These are phyloP conservation scores for Parauchenoglanis ngamensis DNA, from an alignment of 2,797 vertebrate genomes.

Conservation along the genomic window DNA sequence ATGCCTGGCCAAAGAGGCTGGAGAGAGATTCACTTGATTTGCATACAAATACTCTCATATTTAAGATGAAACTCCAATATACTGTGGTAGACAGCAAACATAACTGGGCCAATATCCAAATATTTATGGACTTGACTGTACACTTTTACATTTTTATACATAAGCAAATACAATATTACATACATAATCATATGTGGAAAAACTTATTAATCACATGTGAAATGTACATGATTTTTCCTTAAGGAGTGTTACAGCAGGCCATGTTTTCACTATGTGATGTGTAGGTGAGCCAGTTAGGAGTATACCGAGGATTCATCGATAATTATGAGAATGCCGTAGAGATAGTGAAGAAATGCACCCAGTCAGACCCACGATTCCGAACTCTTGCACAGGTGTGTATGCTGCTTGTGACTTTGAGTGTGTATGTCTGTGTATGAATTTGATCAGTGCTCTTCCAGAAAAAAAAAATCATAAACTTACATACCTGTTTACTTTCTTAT, in stretches of 20 bases:
- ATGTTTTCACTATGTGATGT: slow-evolving; percentile 14
- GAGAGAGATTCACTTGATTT: not conserved
- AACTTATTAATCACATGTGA: not conserved
- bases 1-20: not conserved
- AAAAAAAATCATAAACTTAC: not conserved
- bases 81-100: not conserved
- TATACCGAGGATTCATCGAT: slow-evolving; percentile 76
- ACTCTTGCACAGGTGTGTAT: slow-evolving; percentile 73
- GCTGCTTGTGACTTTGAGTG: not conserved
- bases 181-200: not conserved
- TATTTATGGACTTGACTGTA: not conserved
- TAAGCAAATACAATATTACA: not conserved
- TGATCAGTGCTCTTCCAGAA: not conserved
- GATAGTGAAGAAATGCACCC: slow-evolving; percentile 70
- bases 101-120: too few species aligned
- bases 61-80: not conserved
- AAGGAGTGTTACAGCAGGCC: not conserved
- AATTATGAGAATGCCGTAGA: slow-evolving; percentile 75
- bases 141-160: not conserved
- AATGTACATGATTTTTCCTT: not conserved
- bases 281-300: slow-evolving; percentile 76
- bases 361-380: slow-evolving; percentile 70
- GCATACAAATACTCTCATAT: not conserved
- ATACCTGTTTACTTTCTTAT: slow-evolving; percentile 8
- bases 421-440: not conserved